These are phyloP conservation scores for Hippocampus mohnikei DNA, from an alignment of 2,113 vertebrate species.

Conservation along the genomic window DNA sequence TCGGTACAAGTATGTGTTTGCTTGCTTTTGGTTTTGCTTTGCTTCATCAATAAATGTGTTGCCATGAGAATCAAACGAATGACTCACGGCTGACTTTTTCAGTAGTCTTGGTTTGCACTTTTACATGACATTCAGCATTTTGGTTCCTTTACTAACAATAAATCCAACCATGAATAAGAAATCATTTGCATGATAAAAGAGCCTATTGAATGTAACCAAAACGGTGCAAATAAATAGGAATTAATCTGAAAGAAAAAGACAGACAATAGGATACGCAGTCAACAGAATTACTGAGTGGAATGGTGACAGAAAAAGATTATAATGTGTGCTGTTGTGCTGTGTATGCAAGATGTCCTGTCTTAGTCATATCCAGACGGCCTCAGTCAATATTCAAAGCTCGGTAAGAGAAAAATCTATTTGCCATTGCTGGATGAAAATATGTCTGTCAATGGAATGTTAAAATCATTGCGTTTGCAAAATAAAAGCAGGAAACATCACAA, in stretches of 20 bases:
- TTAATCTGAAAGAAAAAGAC: constrained; percentile 25
- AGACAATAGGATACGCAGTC: constrained; percentile 38
- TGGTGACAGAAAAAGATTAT: constrained; percentile 33
- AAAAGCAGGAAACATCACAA: constrained; percentile 54
- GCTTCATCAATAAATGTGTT: neutral
- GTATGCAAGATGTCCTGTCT: constrained; percentile 52
- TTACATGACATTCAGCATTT: neutral
- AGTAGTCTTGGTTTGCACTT: constrained; percentile 12
- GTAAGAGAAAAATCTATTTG: constrained; percentile 54
- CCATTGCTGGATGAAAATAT: constrained; percentile 41
- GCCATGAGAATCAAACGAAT: neutral
- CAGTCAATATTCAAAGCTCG: constrained; percentile 35
- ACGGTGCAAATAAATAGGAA: constrained; percentile 17
- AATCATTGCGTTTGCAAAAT: constrained; percentile 39
- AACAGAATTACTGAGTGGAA: constrained; percentile 44
- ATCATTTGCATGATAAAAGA: neutral
- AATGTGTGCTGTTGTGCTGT: constrained; percentile 48
- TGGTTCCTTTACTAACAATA: constrained; percentile 2
- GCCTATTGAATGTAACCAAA: constrained; percentile 8
- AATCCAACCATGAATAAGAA: constrained; percentile 1
- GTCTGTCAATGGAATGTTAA: constrained; percentile 44
- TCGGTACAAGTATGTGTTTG: neutral
- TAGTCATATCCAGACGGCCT: constrained; percentile 47
- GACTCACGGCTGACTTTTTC: neutral
- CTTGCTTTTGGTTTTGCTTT: neutral